Evolutionary conservation across 2,113 vertebrate genomes (phyloP).

Genomic region (Herpailurus yagouaroundi): DNA sequence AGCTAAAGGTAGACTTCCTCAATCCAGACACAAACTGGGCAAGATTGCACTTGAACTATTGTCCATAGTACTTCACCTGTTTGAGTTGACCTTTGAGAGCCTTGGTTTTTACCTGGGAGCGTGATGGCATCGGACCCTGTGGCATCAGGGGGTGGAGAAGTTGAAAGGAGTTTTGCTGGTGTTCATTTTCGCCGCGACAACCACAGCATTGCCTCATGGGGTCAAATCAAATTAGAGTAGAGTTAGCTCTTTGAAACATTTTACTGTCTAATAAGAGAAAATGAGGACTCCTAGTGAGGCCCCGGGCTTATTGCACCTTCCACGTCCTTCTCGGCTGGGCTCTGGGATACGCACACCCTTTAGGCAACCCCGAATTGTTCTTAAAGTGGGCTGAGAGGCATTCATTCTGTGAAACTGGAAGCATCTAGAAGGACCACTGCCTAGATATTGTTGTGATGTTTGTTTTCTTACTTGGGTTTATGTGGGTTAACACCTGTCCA

Average conservation of each 20-base stretch:
- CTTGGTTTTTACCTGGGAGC: not conserved
- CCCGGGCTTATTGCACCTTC: not conserved
- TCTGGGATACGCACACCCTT: not conserved
- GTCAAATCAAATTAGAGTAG: constrained; percentile 22
- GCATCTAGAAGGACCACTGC: not conserved
- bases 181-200: not conserved
- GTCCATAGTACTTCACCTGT: not conserved
- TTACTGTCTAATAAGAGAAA: constrained; percentile 40
- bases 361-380: not conserved
- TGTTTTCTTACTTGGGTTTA: not conserved
- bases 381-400: not conserved
- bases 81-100: not conserved
- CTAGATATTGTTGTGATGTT: not conserved
- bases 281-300: not conserved
- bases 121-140: not conserved
- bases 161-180: not conserved
- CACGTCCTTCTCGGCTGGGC: not conserved
- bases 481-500: not conserved
- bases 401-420: not conserved
- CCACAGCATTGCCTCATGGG: not conserved
- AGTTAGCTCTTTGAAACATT: not conserved
- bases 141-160: not conserved
- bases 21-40: not conserved
- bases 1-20: not conserved
- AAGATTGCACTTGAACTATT: not conserved